Evolutionary conservation across 2,797 vertebrate species (phyloP), one percentile per base, ranked within the genome.

Genomic region (Hephaestus fuliginosus): DNA sequence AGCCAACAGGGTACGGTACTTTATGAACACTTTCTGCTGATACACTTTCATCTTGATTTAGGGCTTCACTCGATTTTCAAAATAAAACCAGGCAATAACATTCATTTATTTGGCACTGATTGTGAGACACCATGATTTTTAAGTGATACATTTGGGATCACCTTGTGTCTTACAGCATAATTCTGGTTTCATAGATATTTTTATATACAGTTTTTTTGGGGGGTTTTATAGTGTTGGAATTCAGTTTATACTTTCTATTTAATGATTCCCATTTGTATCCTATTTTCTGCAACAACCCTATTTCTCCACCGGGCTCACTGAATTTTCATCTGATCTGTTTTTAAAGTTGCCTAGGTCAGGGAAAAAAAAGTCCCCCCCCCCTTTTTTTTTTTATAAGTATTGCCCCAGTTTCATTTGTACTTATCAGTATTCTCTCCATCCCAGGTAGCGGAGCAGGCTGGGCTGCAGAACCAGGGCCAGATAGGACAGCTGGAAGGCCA

Each of bases 401-500:
- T 46, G 17, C 66, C 12, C 28, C 20, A 41, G 3, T 61, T 70
- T 62, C 15, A 61, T 74, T 55, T 85, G 33, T 43, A 13, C 53
- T 64, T 3, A 36, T 70, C 57, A 22, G 9, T 36, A 30, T 76
- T 68, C 12, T 80, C 7, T 69, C 81, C 58, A 36, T 95, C 93
- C 4, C 88, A 94, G 72, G 92, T 99, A 89, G 97, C 98, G 0
- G 88, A 48, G 62, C 89, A 96, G 0, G 96, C 95, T 0, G 97
- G 97, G 1, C 93, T 99, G 80, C 92, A 96, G 91, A 99, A 96
- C 84, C 88, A 92, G 2, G 98, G 98, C 9, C 98, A 98, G 76
- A 96, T 99, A 0, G 98, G 98, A 56, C 96, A 99, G 84, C 95
- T 99, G 25, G 94, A 84, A 64, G 98, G 97, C 15, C 97, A 97